Percentiles rank a stretch among this genome's conserved stretches.
phyloP scores from a whole-genome alignment of 2,888 invertebrate species.

The Opisthograptis luteolata region DNA sequence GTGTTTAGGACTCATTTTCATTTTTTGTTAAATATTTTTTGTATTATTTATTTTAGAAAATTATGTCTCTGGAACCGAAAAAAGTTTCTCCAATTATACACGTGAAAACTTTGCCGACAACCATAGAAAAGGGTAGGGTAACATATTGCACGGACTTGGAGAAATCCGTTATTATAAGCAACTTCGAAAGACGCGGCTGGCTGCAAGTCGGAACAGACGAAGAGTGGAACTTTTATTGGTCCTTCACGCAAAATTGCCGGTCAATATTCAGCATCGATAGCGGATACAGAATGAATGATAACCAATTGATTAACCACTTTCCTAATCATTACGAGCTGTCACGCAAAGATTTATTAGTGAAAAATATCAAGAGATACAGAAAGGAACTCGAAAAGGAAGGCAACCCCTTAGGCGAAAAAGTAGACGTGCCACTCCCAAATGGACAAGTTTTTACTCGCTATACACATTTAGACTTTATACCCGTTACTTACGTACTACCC shows the following conservation, averaged over 20 bases:
- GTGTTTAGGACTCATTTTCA: slow-evolving; percentile 14
- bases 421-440: slow-evolving; percentile 71
- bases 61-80: slow-evolving; percentile 48
- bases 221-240: slow-evolving; percentile 99
- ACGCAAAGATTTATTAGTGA: slow-evolving; percentile 96
- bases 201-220: slow-evolving; percentile 92
- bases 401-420: slow-evolving; percentile 91
- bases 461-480: slow-evolving; percentile 94
- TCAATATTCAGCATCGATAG: slow-evolving; percentile 96
- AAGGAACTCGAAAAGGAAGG: slow-evolving; percentile 96
- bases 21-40: slow-evolving; percentile 31
- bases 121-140: slow-evolving; percentile 54
- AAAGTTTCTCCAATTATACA: slow-evolving; percentile 45
- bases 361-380: slow-evolving; percentile 96
- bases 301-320: slow-evolving; percentile 97
- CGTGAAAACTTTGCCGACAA: slow-evolving; percentile 42
- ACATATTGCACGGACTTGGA: slow-evolving; percentile 93
- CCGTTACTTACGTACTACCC: slow-evolving; percentile 96
- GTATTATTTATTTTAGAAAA: slow-evolving; percentile 19
- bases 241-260: slow-evolving; percentile 95
- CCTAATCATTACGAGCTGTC: slow-evolving; percentile 98
- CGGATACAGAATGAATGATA: slow-evolving; percentile 95
- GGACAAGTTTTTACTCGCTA: slow-evolving; percentile 89
- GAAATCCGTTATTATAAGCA: slow-evolving; percentile 95
- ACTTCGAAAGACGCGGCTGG: slow-evolving; percentile 97